Evolutionary conservation across 2,113 vertebrate species (phyloP), one percentile per base, ranked within the genome.

Genomic region (Pelobates fuscus): DNA sequence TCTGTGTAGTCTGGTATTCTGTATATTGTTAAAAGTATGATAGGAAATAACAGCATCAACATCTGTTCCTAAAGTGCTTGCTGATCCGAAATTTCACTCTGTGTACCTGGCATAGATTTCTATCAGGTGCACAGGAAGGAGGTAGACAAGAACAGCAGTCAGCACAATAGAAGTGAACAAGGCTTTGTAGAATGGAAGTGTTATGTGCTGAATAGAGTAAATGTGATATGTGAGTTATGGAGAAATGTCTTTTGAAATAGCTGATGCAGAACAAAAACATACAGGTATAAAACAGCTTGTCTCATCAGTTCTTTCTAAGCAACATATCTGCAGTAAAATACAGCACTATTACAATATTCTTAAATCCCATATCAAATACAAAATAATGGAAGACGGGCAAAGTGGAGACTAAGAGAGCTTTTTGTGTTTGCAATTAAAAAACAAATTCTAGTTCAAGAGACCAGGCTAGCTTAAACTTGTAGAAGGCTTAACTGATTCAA

Each of bases 151-250:
- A 64, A 25, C 49, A 5, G 14, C 30, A 74, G 71, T 74, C 71
- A 74, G 63, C 71, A 75, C 30, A 57, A 74, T 64, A 57, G 26
- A 20, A 41, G 30, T 44, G 71, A 58, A 59, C 71, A 67, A 67
- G 44, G 32, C 49, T 21, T 55, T 63, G 71, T 10, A 26, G 46
- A 41, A 41, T 37, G 24, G 37, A 59, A 32, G 63, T 57, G 63
- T 58, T 66, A 64, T 57, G 46, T 65, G 71, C 71, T 67, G 63
- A 75, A 63, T 29, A 26, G 63, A 59, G 71, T 52, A 75, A 75
- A 75, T 67, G 63, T 32, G 71, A 75, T 75, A 75, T 75, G 63
- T 58, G 71, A 75, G 71, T 75, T 75, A 67, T 75, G 54, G 70
- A 52, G 71, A 24, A 44, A 59, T 17, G 37, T 30, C 62, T 67